Evolutionary conservation across 92 coral and sea anemone species (phyloP), one percentile per base, ranked within the genome.

Genomic region (Scolanthus callimorphus): DNA sequence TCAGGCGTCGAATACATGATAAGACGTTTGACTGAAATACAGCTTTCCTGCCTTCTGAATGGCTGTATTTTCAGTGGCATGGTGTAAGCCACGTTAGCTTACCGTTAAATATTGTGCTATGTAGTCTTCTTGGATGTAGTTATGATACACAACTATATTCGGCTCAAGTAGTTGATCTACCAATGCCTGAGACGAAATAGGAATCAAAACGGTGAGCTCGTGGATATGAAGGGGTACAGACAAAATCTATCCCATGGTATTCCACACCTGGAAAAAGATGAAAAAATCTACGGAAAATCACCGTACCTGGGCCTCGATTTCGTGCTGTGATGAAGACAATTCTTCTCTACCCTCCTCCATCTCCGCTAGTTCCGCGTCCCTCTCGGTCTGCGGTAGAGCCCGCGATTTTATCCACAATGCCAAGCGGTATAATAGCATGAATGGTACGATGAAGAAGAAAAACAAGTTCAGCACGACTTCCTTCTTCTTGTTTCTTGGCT

Each of bases 361-460:
- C 21, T 49, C 69, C 6, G 19, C 44, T 3, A 6, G 17, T 30
- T 61, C 59, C 28, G 56, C 45, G 55, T 17, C 29, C 4, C 20
- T 20, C 31, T 28, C 26, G 15, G 25, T 22, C 17, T 4, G 53
- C 26, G 37, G 24, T 1, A 39, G 31, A 31, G 48, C 3, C n/a
- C 79, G 65, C 28, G 39, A 47, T 23, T 73, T 69, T 51, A 78
- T 69, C 46, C 65, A 74, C 19, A 43, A 34, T 4, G 71, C 68
- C 3, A 76, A 26, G 29, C 54, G 57, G 20, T 60, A 79, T 29
- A 71, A 64, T 26, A 83, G 59, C 38, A 83, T 61, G 28, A 75
- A 86, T 9, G 95, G 86, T 19, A 82, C 46, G 6, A 86, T 28
- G 51, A 87, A 52, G 69, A 91, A 91, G 80, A 91, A 91, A 63